phyloP scores from a whole-genome alignment of 2,797 vertebrate species.

The Apogon hyalosoma region DNA sequence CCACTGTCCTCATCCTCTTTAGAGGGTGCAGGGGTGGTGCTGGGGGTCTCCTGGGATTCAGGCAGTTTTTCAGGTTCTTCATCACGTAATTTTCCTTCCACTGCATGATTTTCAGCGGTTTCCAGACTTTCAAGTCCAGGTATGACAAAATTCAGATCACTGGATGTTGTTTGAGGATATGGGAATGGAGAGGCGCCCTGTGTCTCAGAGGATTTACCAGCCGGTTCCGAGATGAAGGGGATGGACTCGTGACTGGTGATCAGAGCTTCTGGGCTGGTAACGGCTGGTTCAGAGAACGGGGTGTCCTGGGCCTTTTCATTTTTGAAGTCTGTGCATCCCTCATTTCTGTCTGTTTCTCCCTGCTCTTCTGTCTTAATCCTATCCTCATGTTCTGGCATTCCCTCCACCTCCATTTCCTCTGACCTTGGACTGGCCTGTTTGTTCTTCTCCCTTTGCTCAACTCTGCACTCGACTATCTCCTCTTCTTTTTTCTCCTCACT shows the following conservation, averaged over 20 bases:
- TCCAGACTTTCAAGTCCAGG: constrained; percentile 12
- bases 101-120: constrained; percentile 31
- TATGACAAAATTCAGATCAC: constrained; percentile 12
- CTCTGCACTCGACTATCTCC: constrained; percentile 78
- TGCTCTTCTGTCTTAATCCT: constrained; percentile 36
- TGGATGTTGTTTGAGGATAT: constrained; percentile 24
- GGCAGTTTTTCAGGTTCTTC: constrained; percentile 36
- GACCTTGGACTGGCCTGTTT: constrained; percentile 84
- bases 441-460: constrained; percentile 55
- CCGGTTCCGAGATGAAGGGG: constrained; percentile 56
- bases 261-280: constrained; percentile 35
- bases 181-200: constrained; percentile 27
- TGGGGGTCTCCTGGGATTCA: constrained; percentile 28
- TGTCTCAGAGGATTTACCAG: constrained; percentile 9
- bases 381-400: constrained; percentile 80
- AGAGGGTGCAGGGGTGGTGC: constrained; percentile 9
- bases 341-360: constrained; percentile 54
- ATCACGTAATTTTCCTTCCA: constrained; percentile 51
- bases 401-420: constrained; percentile 85
- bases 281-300: constrained; percentile 34
- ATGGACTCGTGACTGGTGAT: constrained; percentile 47
- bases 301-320: constrained; percentile 59
- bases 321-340: constrained; percentile 49
- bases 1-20: constrained; percentile 74
- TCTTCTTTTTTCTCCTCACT: constrained; percentile 41